Percentiles rank a stretch among this genome's conserved stretches.
These are phyloP conservation scores for Ridgeia piscesae DNA, from an alignment of 1,140 invertebrate species.

Conservation along the genomic window DNA sequence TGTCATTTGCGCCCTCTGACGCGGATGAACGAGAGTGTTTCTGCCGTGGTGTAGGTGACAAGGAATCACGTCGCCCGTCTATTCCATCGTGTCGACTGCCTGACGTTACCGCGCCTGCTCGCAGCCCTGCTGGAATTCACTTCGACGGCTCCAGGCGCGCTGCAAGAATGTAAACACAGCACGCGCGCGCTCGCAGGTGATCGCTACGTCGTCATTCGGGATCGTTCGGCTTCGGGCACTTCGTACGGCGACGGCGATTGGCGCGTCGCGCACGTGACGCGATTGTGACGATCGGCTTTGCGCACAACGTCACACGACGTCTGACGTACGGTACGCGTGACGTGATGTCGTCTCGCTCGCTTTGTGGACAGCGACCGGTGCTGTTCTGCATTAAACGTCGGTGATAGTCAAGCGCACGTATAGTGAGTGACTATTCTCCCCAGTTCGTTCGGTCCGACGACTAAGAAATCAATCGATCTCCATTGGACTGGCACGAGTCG, in stretches of 20 bases:
- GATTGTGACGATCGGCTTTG: not conserved
- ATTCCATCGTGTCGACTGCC: not conserved
- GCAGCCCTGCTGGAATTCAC: not conserved
- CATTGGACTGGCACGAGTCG: not conserved
- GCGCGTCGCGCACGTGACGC: not conserved
- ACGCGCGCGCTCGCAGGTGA: not conserved
- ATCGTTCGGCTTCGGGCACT: not conserved
- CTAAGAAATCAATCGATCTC: not conserved
- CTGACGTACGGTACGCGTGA: not conserved
- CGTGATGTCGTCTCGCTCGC: not conserved
- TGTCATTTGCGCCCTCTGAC: not conserved
- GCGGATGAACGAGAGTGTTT: not conserved
- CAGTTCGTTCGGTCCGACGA: not conserved
- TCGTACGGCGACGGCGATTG: not conserved
- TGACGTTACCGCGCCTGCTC: not conserved
- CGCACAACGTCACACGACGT: not conserved
- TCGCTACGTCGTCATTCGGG: not conserved
- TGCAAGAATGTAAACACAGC: not conserved
- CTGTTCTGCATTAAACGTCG: not conserved
- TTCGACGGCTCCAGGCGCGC: not conserved
- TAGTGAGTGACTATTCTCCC: not conserved
- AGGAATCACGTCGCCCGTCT: not conserved
- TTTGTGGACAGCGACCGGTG: not conserved
- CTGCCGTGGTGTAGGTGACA: not conserved
- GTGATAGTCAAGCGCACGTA: not conserved